Conservation (phyloP, 2,888 invertebrate genomes). For the Molanna angustata region DNA sequence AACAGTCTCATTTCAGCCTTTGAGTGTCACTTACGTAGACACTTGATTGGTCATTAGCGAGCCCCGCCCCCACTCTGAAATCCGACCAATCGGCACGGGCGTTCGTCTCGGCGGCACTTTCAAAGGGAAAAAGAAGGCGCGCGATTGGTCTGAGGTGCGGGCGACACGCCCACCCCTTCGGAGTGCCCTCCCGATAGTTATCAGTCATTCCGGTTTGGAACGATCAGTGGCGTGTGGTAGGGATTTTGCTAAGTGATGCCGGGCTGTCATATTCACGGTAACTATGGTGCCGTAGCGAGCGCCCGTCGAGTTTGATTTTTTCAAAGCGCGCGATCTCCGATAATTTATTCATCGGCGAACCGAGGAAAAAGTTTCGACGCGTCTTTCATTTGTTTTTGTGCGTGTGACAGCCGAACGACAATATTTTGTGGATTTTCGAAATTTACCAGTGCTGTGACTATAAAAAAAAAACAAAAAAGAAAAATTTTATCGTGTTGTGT, state of each 20-base stretch:
- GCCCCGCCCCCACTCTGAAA: constrained; percentile 41
- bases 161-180: constrained; percentile 39
- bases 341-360: not conserved
- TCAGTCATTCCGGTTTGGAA: constrained; percentile 25
- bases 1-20: constrained; percentile 12
- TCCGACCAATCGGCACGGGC: constrained; percentile 41
- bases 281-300: constrained; percentile 12
- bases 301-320: constrained; percentile 7
- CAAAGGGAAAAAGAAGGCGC: constrained; percentile 23
- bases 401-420: too few relatives aligned
- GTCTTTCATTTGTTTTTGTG: too few relatives aligned
- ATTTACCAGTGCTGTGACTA: too few relatives aligned
- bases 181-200: constrained; percentile 38
- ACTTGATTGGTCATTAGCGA: constrained; percentile 33
- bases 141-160: constrained; percentile 28
- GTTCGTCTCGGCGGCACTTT: constrained; percentile 14
- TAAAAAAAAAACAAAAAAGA: too few relatives aligned
- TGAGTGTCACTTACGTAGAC: constrained; percentile 14
- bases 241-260: constrained; percentile 14
- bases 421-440: too few relatives aligned
- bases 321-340: constrained; percentile 8
- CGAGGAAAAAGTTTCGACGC: too few relatives aligned
- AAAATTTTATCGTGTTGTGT: too few relatives aligned
- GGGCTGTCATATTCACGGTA: constrained; percentile 20
- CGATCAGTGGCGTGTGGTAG: constrained; percentile 15